Evolutionary conservation across 1,140 invertebrate species (phyloP).

Genomic region (Paramacrobiotus metropolitanus): DNA sequence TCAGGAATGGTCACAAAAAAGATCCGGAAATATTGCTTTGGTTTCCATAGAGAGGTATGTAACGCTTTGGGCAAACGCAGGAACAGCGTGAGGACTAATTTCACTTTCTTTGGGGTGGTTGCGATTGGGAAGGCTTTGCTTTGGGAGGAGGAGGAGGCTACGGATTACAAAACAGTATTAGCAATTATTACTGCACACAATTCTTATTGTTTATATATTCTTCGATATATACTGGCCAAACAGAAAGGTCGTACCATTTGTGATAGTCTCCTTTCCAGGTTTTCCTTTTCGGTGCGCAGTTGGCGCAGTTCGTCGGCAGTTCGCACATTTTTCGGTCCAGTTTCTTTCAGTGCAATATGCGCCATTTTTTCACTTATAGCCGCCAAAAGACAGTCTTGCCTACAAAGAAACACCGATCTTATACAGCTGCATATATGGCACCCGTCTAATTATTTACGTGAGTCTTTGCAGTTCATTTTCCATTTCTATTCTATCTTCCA

Average conservation of each 20-base stretch:
- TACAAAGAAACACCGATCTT: not conserved
- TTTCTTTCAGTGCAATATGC: constrained; percentile 1
- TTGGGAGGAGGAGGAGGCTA: no score
- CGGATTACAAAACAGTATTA: no score
- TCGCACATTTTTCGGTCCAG: not conserved
- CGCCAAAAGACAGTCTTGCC: not conserved
- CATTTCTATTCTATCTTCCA: not conserved
- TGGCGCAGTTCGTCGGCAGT: not conserved
- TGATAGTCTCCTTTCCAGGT: not conserved
- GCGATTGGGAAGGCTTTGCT: no score
- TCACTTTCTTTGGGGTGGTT: no score
- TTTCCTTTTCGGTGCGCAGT: not conserved
- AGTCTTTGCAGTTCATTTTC: not conserved
- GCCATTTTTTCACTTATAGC: not conserved
- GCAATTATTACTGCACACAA: no score
- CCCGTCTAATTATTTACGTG: not conserved
- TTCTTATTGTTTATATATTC: no score
- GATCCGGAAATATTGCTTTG: no score
- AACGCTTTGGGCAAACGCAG: no score
- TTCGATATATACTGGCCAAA: no score
- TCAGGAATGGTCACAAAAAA: no score
- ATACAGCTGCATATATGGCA: not conserved
- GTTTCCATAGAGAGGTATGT: no score
- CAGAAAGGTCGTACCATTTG: not conserved
- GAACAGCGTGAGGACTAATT: no score